A percentile compares a stretch with the other conserved stretches of the same genome.
phyloP scores from a whole-genome alignment of 2,113 vertebrate genomes.

The Petaurus breviceps region DNA sequence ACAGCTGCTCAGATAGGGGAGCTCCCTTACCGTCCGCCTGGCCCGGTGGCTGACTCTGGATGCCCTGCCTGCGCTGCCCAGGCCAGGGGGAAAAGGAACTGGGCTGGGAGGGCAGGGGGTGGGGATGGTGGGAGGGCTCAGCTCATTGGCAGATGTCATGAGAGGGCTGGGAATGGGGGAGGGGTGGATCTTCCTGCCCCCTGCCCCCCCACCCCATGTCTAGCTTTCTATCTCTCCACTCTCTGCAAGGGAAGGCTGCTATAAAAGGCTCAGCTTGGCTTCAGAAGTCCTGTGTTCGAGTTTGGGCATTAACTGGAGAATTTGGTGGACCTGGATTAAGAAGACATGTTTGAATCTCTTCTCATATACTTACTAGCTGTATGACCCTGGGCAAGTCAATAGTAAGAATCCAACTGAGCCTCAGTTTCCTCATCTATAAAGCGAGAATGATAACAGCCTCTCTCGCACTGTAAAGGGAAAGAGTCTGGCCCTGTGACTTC shows the following conservation, averaged over 20 bases:
- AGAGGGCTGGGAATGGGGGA: neutral
- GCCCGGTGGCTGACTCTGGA: neutral
- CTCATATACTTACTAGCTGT: neutral
- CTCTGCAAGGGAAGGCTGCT: neutral
- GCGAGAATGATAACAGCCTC: neutral
- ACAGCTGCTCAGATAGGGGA: neutral
- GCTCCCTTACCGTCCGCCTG: neutral
- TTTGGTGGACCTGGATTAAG: too few relatives aligned
- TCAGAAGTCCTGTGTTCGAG: neutral
- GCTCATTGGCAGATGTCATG: neutral
- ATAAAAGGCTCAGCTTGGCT: neutral
- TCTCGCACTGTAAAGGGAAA: neutral
- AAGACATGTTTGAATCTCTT: neutral
- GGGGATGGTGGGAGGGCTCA: neutral
- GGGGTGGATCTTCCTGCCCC: neutral
- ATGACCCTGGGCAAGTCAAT: neutral
- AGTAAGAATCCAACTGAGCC: neutral
- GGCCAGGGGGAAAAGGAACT: neutral
- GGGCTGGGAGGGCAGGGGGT: neutral
- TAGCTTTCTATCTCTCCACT: neutral
- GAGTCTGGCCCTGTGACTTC: neutral
- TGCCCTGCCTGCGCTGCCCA: neutral
- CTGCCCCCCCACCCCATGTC: neutral
- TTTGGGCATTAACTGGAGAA: too few relatives aligned
- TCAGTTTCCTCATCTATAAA: neutral